phyloP scores from a whole-genome alignment of 2,113 vertebrate species.

The Tragulus kanchil region DNA sequence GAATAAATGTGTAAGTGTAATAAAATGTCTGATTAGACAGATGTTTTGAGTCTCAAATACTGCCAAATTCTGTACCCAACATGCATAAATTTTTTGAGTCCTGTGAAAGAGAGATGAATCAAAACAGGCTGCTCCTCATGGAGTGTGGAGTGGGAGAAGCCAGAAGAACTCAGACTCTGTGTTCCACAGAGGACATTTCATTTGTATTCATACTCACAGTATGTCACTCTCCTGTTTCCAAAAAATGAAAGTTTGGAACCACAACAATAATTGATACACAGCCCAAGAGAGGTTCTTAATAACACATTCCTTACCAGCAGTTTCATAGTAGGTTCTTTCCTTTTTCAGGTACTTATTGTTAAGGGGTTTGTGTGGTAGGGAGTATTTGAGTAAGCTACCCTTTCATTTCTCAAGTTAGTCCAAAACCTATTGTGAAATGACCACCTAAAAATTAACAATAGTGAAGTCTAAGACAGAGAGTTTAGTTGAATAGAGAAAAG shows the following conservation, averaged over 20 bases:
- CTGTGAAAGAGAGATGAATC: neutral
- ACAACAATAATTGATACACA: neutral
- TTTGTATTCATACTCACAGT: neutral
- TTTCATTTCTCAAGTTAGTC: neutral
- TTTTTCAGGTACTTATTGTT: neutral
- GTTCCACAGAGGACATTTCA: neutral
- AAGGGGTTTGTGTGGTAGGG: neutral
- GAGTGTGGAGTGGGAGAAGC: neutral
- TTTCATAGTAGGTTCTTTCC: neutral
- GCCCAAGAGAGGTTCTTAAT: neutral
- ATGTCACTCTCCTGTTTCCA: neutral
- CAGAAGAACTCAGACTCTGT: neutral
- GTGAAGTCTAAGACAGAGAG: neutral
- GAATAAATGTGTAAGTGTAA: neutral
- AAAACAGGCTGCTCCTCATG: neutral
- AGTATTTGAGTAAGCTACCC: neutral
- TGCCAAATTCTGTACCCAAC: neutral
- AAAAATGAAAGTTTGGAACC: neutral
- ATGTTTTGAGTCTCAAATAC: neutral
- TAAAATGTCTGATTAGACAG: neutral
- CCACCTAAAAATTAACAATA: constrained; percentile 10
- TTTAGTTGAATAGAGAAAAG: neutral
- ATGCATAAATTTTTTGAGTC: neutral
- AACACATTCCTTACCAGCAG: neutral
- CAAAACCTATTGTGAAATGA: neutral